phyloP scores from a whole-genome alignment of 2,113 vertebrate species.

The Phocoena sinus region DNA sequence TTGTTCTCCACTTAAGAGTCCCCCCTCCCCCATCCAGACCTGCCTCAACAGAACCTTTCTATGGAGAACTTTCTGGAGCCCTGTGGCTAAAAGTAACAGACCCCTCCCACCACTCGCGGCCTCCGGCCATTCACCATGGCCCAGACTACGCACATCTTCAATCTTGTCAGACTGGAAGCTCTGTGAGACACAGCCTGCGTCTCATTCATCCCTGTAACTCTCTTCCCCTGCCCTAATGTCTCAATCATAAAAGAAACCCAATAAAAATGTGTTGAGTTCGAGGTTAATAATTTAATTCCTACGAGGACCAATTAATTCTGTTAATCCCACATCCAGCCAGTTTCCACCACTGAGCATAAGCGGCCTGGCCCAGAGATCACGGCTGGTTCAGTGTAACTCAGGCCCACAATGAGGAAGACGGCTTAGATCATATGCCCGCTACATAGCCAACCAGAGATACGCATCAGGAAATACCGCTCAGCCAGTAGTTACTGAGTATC shows the following conservation, averaged over 20 bases:
- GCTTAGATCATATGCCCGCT: neutral
- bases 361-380: neutral
- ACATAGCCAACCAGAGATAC: neutral
- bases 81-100: neutral
- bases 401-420: neutral
- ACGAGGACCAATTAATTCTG: neutral
- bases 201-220: neutral
- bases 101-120: fast-evolving
- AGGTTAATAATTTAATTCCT: neutral
- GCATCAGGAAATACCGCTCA: neutral
- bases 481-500: neutral
- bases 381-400: neutral
- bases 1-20: neutral
- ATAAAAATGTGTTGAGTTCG: neutral
- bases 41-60: neutral
- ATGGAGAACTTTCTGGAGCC: neutral
- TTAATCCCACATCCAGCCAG: neutral
- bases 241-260: neutral
- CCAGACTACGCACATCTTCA: too few relatives aligned
- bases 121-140: neutral
- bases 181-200: neutral
- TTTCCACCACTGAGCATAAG: neutral
- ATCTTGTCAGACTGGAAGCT: neutral
- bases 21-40: neutral
- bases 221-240: neutral